Evolutionary conservation across 2,888 invertebrate species (phyloP), one percentile per base, ranked within the genome.

Genomic region (Folsomia candida): DNA sequence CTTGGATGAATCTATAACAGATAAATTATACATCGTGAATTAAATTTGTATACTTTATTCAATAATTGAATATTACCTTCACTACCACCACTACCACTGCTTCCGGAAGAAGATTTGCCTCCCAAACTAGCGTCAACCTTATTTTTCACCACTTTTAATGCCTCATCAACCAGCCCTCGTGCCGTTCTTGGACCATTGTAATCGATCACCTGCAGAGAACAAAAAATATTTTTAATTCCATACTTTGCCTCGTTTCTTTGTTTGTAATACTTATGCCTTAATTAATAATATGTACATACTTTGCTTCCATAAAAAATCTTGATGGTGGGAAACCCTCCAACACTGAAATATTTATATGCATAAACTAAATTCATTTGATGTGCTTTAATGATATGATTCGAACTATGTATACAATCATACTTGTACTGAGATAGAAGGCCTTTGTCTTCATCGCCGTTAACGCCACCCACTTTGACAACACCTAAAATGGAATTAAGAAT

Each of bases 261-360:
- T n/a, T n/a, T n/a, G n/a, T n/a, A n/a, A n/a, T n/a, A n/a, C n/a
- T n/a, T n/a, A n/a, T n/a, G n/a, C n/a, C n/a, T n/a, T n/a, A n/a
- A n/a, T n/a, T n/a, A n/a, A n/a, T n/a, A n/a, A n/a, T n/a, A n/a
- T n/a, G n/a, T n/a, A n/a, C 88, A 88, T 3, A 96, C 94, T 84
- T 96, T 96, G 83, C 93, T 89, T 0, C 87, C 86, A 0, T 91
- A 92, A 83, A 99, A 97, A 60, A 99, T 89, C 84, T 98, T 99
- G 75, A 99, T 90, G 0, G 97, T 95, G 2, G 99, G 99, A 83
- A 97, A 99, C 64, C 98, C 97, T 78, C 87, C 85, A 47, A 99
- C 90, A 57, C n/a, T n/a, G n/a, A n/a, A n/a, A n/a, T n/a, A n/a
- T n/a, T n/a, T n/a, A n/a, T n/a, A n/a, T n/a, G n/a, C n/a, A n/a